Evolutionary conservation across 2,113 vertebrate genomes (phyloP).

Genomic region (Eurypyga helias): DNA sequence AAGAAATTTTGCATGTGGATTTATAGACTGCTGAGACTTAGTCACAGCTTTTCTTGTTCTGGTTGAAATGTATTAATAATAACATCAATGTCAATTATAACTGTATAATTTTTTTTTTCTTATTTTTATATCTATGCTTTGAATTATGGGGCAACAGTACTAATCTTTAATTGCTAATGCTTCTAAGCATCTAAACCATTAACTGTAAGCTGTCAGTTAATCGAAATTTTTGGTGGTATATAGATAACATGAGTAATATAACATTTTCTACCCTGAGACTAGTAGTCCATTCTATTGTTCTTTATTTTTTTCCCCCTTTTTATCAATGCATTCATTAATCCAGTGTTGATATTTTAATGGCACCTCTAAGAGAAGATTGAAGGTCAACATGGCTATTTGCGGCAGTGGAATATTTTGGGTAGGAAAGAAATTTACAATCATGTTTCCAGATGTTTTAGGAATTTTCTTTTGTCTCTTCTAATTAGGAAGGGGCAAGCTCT

Average conservation of each 20-base stretch:
- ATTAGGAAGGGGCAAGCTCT: not conserved
- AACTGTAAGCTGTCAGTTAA: not conserved
- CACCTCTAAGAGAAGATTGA: not conserved
- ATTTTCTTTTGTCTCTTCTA: not conserved
- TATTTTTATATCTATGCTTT: not conserved
- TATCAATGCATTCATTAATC: not conserved
- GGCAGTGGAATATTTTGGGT: not conserved
- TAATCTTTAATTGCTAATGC: not conserved
- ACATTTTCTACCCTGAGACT: not conserved
- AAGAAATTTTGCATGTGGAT: conserved; percentile 20
- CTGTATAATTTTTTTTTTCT: not conserved
- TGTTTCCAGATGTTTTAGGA: not conserved
- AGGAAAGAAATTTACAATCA: not conserved
- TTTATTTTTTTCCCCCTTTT: not conserved
- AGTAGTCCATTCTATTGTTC: not conserved
- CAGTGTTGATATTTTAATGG: not conserved
- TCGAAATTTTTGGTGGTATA: not conserved
- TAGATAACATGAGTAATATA: not conserved
- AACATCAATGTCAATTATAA: conserved; percentile 15
- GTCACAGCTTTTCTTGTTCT: not conserved
- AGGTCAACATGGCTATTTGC: not conserved
- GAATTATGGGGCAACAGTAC: not conserved
- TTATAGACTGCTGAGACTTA: conserved; percentile 22
- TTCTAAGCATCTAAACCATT: not conserved
- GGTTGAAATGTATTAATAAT: conserved; percentile 42